Evolutionary conservation across 2,888 invertebrate species (phyloP).

Genomic region (Patella depressa): DNA sequence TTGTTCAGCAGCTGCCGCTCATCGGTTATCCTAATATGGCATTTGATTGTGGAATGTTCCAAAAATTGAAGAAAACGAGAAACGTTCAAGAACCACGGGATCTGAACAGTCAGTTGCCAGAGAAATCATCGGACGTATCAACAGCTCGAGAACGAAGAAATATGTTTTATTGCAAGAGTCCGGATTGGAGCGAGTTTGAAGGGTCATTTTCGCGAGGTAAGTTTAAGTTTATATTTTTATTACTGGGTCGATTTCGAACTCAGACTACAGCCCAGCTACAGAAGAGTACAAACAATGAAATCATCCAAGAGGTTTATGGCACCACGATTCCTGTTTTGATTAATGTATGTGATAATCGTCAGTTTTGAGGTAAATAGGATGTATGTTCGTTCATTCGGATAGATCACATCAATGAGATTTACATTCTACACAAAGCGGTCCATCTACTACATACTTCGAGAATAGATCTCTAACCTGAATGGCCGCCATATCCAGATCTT

Average conservation of each 20-base stretch:
- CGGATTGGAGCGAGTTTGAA: slow-evolving; percentile 64
- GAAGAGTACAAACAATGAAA: slow-evolving; percentile 1
- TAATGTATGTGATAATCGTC: no score
- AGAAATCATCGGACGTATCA: neutral
- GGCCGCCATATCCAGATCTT: no score
- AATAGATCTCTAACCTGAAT: no score
- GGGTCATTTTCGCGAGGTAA: slow-evolving; percentile 54
- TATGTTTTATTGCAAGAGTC: slow-evolving; percentile 20
- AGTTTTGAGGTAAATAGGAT: no score
- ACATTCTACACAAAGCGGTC: no score
- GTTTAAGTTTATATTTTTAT: neutral
- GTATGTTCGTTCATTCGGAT: no score
- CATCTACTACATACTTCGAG: no score
- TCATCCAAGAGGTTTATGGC: neutral
- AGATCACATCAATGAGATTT: no score
- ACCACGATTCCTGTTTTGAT: no score
- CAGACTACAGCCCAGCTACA: neutral
- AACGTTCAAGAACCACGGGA: slow-evolving; percentile 20
- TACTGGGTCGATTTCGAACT: no score
- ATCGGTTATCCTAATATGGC: slow-evolving; percentile 9
- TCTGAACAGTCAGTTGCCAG: neutral
- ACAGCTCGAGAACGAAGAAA: slow-evolving; percentile 21
- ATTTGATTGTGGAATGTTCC: slow-evolving; percentile 26
- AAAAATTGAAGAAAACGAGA: slow-evolving; percentile 22
- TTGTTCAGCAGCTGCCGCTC: no score